Conservation (phyloP, 2,888 invertebrate species). For the Megamerina dolium region DNA sequence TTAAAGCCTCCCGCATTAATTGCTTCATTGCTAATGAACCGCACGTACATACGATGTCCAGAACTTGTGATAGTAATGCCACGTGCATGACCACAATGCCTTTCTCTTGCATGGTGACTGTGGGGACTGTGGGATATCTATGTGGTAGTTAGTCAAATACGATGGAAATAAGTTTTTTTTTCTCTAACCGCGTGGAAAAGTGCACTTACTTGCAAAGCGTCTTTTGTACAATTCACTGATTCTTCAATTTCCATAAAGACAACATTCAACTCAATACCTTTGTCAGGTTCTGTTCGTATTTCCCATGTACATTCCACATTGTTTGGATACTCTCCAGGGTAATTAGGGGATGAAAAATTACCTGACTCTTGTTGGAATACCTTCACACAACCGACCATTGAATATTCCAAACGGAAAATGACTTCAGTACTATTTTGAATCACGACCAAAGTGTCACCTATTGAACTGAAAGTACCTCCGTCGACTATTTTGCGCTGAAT, state of each 20-base stretch:
- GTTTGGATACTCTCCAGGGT: conserved; percentile 55
- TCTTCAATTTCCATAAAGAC: conserved; percentile 58
- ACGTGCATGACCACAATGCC: conserved; percentile 30
- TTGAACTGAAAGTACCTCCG: conserved; percentile 23
- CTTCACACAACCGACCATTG: conserved; percentile 70
- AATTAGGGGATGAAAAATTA: conserved; percentile 59
- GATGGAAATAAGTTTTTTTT: no score
- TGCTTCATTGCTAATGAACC: conserved; percentile 58
- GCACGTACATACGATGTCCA: conserved; percentile 64
- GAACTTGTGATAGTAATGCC: conserved; percentile 29
- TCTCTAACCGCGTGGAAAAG: no score
- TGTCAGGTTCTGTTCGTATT: conserved; percentile 61
- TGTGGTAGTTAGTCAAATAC: no score
- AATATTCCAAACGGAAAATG: conserved; percentile 82
- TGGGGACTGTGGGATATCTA: conserved; percentile 31
- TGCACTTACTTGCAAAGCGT: conserved; percentile 60
- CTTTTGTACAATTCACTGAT: conserved; percentile 55
- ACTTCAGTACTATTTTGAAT: conserved; percentile 44
- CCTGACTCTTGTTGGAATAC: conserved; percentile 55
- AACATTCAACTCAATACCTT: conserved; percentile 62
- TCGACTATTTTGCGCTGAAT: conserved; percentile 6
- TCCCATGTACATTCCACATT: conserved; percentile 66
- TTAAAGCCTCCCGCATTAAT: conserved; percentile 60
- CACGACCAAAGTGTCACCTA: conserved; percentile 37
- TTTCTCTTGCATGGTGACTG: conserved; percentile 23